phyloP scores from a whole-genome alignment of 2,113 vertebrate species.

The Siniperca chuatsi region DNA sequence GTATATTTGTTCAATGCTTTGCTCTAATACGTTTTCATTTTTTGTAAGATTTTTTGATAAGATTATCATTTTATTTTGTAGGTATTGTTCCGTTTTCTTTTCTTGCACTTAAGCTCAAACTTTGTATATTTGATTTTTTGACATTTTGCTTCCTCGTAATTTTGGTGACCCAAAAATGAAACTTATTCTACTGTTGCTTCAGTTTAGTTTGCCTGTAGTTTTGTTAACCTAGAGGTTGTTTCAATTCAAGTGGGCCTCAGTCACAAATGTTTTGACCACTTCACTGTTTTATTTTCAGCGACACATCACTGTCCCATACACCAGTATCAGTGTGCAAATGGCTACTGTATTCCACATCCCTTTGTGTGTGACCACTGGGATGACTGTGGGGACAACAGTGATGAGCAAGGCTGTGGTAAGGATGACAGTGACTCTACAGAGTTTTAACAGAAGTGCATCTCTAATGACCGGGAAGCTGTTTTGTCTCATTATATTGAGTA shows the following conservation, averaged over 20 bases:
- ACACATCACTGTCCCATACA: constrained; percentile 71
- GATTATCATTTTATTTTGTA: neutral
- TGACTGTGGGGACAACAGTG: constrained; percentile 83
- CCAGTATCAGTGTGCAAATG: constrained; percentile 79
- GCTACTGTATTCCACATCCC: constrained; percentile 72
- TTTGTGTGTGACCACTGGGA: constrained; percentile 84
- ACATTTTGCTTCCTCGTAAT: neutral
- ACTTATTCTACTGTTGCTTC: neutral
- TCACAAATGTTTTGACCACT: no score
- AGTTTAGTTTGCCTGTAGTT: neutral
- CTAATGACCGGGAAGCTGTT: neutral
- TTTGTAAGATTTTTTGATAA: no score
- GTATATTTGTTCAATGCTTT: neutral
- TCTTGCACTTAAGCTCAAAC: neutral
- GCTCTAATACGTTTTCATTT: neutral
- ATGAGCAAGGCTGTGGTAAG: constrained; percentile 82
- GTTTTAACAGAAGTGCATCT: neutral
- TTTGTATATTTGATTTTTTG: neutral
- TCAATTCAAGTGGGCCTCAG: neutral
- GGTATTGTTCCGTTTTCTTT: neutral
- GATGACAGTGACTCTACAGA: neutral
- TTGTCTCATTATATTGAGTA: neutral
- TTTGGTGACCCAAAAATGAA: neutral
- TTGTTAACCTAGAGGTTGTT: neutral
- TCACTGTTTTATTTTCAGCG: constrained; percentile 50